phyloP scores from a whole-genome alignment of 2,797 vertebrate species.

The Tiaroga cobitis region DNA sequence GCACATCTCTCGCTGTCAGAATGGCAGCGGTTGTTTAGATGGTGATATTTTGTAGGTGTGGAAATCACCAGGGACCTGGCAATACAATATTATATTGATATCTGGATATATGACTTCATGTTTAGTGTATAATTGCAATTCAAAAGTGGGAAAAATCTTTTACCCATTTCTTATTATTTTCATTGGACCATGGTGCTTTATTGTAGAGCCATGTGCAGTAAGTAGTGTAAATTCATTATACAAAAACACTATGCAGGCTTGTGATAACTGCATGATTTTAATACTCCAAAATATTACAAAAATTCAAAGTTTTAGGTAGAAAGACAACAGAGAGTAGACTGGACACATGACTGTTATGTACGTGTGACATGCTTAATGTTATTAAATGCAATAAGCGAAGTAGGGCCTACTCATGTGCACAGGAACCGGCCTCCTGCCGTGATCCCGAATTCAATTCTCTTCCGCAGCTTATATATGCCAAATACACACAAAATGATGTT shows the following conservation, averaged over 20 bases:
- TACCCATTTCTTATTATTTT: neutral
- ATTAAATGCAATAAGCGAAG: neutral
- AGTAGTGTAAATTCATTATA: neutral
- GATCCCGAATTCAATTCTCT: neutral
- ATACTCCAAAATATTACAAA: neutral
- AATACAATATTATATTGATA: conserved; percentile 11
- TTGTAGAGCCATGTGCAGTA: neutral
- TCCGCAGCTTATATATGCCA: neutral
- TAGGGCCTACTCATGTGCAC: neutral
- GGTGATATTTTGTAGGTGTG: conserved; percentile 26
- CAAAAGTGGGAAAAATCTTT: neutral
- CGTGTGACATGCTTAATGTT: neutral
- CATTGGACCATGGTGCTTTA: neutral
- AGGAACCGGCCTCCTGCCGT: neutral
- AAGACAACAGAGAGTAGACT: neutral
- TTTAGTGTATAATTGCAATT: conserved; percentile 13
- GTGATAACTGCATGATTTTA: neutral
- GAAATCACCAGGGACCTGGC: conserved; percentile 17
- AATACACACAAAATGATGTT: neutral
- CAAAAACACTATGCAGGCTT: neutral
- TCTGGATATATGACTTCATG: neutral
- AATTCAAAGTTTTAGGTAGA: neutral
- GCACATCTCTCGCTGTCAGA: conserved; percentile 30
- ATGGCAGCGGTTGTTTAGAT: conserved; percentile 19
- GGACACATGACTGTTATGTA: neutral